These are phyloP conservation scores for Glomeris marginata DNA, from an alignment of 2,888 invertebrate genomes.

Conservation along the genomic window DNA sequence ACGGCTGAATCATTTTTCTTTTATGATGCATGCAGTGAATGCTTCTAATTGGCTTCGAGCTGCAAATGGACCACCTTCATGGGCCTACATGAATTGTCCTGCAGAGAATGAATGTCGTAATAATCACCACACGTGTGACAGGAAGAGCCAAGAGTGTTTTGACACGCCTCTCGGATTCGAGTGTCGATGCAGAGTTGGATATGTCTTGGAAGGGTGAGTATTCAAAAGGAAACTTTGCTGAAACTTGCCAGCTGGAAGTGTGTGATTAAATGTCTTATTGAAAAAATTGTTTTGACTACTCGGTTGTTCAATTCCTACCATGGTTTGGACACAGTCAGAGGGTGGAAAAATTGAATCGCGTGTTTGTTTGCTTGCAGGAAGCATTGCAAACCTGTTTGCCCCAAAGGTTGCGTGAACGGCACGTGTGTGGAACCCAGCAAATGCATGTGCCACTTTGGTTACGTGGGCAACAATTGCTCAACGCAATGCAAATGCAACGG, in stretches of 20 bases:
- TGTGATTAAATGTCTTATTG: too few species aligned
- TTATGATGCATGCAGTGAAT: slow-evolving; percentile 21
- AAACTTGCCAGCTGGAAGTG: neutral
- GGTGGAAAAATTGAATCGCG: too few species aligned
- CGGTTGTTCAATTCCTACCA: too few species aligned
- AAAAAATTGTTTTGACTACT: too few species aligned
- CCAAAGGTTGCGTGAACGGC: slow-evolving; percentile 29
- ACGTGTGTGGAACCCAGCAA: slow-evolving; percentile 29
- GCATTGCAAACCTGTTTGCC: slow-evolving; percentile 27
- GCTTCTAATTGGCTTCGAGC: slow-evolving; percentile 15
- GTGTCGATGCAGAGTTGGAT: slow-evolving; percentile 52
- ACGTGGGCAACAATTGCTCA: slow-evolving; percentile 84
- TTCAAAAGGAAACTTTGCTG: neutral
- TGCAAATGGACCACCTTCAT: slow-evolving; percentile 31
- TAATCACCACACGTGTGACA: slow-evolving; percentile 77
- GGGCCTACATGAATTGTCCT: slow-evolving; percentile 82
- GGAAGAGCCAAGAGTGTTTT: slow-evolving; percentile 71
- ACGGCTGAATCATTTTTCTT: slow-evolving; percentile 42
- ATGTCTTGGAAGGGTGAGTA: slow-evolving; percentile 38
- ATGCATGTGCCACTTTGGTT: slow-evolving; percentile 81
- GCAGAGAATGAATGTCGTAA: slow-evolving; percentile 86
- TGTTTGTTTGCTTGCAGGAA: slow-evolving; percentile 8
- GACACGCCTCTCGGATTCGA: slow-evolving; percentile 65
- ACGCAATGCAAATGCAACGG: slow-evolving; percentile 90
- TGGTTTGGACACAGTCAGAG: too few species aligned